Percentiles rank a stretch among this genome's conserved stretches.
phyloP scores from a whole-genome alignment of 2,797 vertebrate species.

The Mus minutoides region DNA sequence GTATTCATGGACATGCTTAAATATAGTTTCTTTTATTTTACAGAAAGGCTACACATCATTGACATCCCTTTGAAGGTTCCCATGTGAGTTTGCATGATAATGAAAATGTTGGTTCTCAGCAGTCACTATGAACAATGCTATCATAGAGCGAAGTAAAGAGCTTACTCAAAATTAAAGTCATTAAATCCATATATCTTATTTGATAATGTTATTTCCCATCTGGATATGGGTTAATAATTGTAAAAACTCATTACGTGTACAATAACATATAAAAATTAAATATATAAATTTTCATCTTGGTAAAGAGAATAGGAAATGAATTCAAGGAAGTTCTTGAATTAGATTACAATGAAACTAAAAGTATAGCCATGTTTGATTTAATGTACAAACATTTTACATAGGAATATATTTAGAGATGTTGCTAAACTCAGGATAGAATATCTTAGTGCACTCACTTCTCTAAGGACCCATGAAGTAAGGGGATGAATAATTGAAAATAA shows the following conservation, averaged over 20 bases:
- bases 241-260: neutral
- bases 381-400: neutral
- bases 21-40: neutral
- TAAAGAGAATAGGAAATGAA: neutral
- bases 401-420: neutral
- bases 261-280: neutral
- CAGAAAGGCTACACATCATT: neutral
- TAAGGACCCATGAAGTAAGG: neutral
- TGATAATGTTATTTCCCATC: neutral
- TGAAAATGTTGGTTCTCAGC: neutral
- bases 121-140: neutral
- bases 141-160: neutral
- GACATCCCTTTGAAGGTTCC: neutral
- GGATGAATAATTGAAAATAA: neutral
- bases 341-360: neutral
- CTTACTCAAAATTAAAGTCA: neutral
- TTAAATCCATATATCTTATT: conserved; percentile 36
- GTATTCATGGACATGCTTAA: neutral
- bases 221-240: neutral
- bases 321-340: neutral
- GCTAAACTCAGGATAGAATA: neutral
- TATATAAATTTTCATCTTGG: neutral
- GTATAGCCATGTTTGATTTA: neutral
- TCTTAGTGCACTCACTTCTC: neutral
- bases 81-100: neutral